Evolutionary conservation across 2,797 vertebrate species (phyloP).

Genomic region (Tauraco hartlaubi): DNA sequence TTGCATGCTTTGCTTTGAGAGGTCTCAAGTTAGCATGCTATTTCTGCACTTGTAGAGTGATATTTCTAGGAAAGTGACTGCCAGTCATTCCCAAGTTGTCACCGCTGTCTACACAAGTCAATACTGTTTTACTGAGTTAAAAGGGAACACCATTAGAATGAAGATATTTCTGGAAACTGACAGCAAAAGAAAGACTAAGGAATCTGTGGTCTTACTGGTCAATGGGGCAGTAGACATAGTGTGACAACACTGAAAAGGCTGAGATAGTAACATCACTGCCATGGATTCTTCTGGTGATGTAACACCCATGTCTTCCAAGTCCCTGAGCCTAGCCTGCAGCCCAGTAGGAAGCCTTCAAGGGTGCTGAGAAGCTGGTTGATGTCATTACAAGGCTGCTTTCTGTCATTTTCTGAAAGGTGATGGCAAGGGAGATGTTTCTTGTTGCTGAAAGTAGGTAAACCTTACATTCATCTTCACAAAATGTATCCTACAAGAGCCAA

Average conservation of each 20-base stretch:
- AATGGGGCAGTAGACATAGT: neutral
- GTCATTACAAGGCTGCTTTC: neutral
- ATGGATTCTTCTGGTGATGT: neutral
- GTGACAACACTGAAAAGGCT: neutral
- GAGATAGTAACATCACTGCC: neutral
- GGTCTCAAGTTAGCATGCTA: neutral
- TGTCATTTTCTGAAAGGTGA: neutral
- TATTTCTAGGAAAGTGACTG: constrained; percentile 14
- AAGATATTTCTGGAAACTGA: neutral
- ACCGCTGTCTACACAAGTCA: neutral
- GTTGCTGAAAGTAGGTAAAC: neutral
- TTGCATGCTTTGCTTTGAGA: neutral
- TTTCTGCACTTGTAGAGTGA: neutral
- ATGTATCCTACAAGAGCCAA: neutral
- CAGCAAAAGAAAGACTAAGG: neutral
- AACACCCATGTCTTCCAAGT: neutral
- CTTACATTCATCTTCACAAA: neutral
- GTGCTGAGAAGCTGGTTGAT: neutral
- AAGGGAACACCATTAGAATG: neutral
- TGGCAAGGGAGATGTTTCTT: neutral
- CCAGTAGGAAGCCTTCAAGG: neutral
- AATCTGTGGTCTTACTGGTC: neutral
- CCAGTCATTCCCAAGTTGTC: constrained; percentile 7
- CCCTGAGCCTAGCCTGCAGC: neutral
- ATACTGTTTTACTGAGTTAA: neutral